Percentiles rank a stretch among this genome's conserved stretches.
Evolutionary conservation across 2,797 vertebrate species (phyloP).

Genomic region (Halcyon badia): DNA sequence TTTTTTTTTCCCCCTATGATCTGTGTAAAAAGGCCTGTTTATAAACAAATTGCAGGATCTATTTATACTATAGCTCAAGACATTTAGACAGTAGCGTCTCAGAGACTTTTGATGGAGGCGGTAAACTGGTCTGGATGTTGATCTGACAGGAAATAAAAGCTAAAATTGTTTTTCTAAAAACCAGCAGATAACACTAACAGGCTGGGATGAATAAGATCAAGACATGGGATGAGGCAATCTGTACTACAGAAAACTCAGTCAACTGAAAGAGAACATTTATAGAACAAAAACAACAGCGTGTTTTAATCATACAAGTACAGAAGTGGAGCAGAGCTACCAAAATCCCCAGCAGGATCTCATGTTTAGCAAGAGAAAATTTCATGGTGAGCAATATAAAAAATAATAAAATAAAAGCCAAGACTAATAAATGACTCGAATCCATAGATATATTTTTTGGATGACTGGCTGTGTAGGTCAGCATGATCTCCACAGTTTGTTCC

Average conservation of each 20-base stretch:
- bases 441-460: slow-evolving; percentile 38
- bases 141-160: slow-evolving; percentile 66
- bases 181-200: slow-evolving; percentile 35
- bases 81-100: slow-evolving; percentile 23
- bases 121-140: slow-evolving; percentile 20
- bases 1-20: background rate
- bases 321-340: slow-evolving; percentile 25
- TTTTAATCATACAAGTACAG: background rate
- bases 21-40: slow-evolving; percentile 22
- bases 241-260: background rate
- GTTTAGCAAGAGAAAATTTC: slow-evolving; percentile 29
- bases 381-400: slow-evolving; percentile 11
- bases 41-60: slow-evolving; percentile 47
- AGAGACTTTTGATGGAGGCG: background rate
- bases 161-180: slow-evolving; percentile 49
- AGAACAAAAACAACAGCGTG: background rate
- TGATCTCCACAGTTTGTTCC: slow-evolving; percentile 26
- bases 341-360: slow-evolving; percentile 37
- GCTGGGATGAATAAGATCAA: slow-evolving; percentile 7
- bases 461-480: slow-evolving; percentile 27
- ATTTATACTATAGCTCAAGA: slow-evolving; percentile 41
- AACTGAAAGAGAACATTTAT: background rate
- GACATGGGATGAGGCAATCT: background rate
- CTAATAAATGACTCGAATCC: slow-evolving; percentile 53
- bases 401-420: slow-evolving; percentile 52